phyloP scores from a whole-genome alignment of 1,140 invertebrate species.

The Micrasema minimum region DNA sequence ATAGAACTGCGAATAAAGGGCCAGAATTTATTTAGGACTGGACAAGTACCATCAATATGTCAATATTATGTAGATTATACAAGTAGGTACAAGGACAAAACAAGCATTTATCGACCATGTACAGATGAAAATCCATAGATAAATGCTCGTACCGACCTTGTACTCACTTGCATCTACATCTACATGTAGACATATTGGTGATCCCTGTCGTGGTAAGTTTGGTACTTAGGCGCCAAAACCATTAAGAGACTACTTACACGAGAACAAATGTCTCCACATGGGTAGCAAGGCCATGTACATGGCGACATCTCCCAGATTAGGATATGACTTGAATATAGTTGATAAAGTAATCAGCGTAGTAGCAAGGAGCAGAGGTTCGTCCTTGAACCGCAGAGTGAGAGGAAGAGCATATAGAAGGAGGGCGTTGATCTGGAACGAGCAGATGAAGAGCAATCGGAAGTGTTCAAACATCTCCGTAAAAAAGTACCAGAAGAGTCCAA shows the following conservation, averaged over 20 bases:
- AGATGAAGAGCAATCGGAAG: slow-evolving; percentile 94
- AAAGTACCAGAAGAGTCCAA: slow-evolving; percentile 99
- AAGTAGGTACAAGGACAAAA: too few species aligned
- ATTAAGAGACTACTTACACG: slow-evolving; percentile 74
- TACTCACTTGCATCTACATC: too few species aligned
- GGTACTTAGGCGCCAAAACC: too few species aligned
- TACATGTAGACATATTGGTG: too few species aligned
- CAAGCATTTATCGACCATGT: too few species aligned
- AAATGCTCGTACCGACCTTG: too few species aligned
- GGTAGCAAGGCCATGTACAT: slow-evolving; percentile 92
- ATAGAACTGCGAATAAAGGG: too few species aligned
- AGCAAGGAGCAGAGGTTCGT: slow-evolving; percentile 87
- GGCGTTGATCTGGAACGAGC: slow-evolving; percentile 96
- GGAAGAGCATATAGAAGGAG: slow-evolving; percentile 91
- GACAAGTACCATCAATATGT: too few species aligned
- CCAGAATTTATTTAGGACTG: too few species aligned
- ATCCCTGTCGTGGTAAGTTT: too few species aligned
- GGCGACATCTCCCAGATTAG: slow-evolving; percentile 93
- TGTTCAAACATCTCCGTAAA: slow-evolving; percentile 99
- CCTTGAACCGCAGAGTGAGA: slow-evolving; percentile 84
- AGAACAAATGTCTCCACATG: slow-evolving; percentile 90
- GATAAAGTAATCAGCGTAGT: slow-evolving; percentile 86
- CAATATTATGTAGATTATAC: too few species aligned
- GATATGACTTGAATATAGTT: slow-evolving; percentile 96
- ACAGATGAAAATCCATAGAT: too few species aligned